These are phyloP conservation scores for Scaptomyza flava DNA, from an alignment of 2,888 invertebrate genomes.

Conservation along the genomic window DNA sequence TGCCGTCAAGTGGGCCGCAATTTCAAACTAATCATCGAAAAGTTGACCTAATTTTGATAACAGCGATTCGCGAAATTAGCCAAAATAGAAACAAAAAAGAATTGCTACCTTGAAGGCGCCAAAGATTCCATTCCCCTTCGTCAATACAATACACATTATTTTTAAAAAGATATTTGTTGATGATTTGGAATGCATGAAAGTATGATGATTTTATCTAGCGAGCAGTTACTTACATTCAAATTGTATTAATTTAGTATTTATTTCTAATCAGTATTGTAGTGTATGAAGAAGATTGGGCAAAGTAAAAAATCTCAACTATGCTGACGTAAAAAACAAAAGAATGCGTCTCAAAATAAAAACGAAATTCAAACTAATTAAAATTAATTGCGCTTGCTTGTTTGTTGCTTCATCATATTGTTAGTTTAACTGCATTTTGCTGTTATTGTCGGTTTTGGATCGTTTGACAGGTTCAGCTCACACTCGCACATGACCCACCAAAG, in stretches of 20 bases:
- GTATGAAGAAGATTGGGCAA: background rate
- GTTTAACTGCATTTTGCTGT: background rate
- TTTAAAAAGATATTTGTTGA: too few species aligned
- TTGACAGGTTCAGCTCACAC: constrained; percentile 36
- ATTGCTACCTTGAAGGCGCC: background rate
- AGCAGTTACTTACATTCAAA: too few species aligned
- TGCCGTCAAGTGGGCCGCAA: background rate
- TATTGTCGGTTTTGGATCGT: background rate
- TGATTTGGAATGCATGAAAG: background rate
- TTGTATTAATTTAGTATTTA: too few species aligned
- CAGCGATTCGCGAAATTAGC: constrained; percentile 14
- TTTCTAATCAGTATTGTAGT: too few species aligned
- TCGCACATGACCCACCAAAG: constrained; percentile 22
- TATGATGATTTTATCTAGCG: background rate
- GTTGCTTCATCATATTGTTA: background rate
- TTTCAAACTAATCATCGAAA: constrained; percentile 19
- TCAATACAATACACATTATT: background rate
- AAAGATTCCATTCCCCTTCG: background rate
- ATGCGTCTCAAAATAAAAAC: constrained; percentile 10
- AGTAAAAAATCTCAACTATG: constrained; percentile 2
- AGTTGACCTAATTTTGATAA: constrained; percentile 37
- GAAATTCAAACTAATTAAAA: constrained; percentile 51
- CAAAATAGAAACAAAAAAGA: background rate
- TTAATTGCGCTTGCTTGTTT: constrained; percentile 38
- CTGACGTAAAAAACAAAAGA: constrained; percentile 19